These are phyloP conservation scores for Mamestra brassicae DNA, from an alignment of 2,888 invertebrate species.

Conservation along the genomic window DNA sequence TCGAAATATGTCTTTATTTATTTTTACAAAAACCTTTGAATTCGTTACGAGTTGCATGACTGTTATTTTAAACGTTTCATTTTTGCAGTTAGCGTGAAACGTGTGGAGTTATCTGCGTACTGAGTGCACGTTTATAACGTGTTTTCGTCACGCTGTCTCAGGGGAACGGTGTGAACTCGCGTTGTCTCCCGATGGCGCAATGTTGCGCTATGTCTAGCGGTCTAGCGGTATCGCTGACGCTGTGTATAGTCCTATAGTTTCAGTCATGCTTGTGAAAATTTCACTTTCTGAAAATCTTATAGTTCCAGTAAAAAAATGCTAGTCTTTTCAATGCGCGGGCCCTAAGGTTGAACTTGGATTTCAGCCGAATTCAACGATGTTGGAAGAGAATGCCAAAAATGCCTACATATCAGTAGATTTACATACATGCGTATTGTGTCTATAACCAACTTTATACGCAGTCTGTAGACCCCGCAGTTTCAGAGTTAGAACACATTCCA, in stretches of 20 bases:
- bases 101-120: slow-evolving; percentile 33
- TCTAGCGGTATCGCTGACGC: neutral
- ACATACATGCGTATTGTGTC: neutral
- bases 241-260: neutral
- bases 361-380: neutral
- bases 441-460: neutral
- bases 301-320: neutral
- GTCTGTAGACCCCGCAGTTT: slow-evolving; percentile 16
- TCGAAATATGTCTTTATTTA: neutral
- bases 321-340: too few species aligned
- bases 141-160: slow-evolving; percentile 41
- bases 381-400: neutral
- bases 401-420: too few species aligned
- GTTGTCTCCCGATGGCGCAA: slow-evolving; percentile 7
- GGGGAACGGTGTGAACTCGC: slow-evolving; percentile 18
- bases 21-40: slow-evolving; percentile 13
- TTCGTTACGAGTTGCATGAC: slow-evolving; percentile 12
- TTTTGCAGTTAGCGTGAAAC: slow-evolving; percentile 39
- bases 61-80: slow-evolving; percentile 18
- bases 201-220: neutral
- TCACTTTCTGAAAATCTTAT: too few species aligned
- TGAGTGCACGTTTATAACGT: slow-evolving; percentile 27
- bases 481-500: slow-evolving; percentile 23
- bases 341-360: neutral
- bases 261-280: neutral